Evolutionary conservation across 2,797 vertebrate species (phyloP), one percentile per base, ranked within the genome.

Genomic region (Carapus acus): DNA sequence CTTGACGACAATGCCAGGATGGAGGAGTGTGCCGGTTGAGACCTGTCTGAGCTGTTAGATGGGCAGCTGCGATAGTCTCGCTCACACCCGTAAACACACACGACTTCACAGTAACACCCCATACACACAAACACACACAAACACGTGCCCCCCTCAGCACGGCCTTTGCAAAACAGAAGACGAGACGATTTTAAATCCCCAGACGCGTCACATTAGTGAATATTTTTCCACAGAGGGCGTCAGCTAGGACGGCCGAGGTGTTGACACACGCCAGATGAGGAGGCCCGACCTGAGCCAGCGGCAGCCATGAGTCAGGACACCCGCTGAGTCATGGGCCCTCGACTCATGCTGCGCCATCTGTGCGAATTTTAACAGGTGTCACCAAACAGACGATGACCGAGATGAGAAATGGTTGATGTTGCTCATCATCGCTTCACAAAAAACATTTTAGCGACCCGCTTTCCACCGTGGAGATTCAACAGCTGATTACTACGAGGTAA

Each of bases 21-120:
- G 62, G 57, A 62, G 73, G 44, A 71, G 43, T 54, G 14, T 61
- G 72, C 77, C 65, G 60, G 78, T 78, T 36, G 43, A 79, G 78
- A 82, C 83, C 67, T 80, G 82, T 64, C 71, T 66, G 73, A 71
- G 63, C 67, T 70, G 69, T 69, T 34, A 18, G 58, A 4, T 54
- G 68, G 60, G 61, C 62, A 73, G 57, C 67, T 51, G 48, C 65
- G 55, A 67, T 55, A 44, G 14, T 8, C 43, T 19, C 43, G 27
- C 39, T n/a, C n/a, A n/a, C n/a, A n/a, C 39, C 15, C 29, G 9
- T 19, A 27, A 33, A 6, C 13, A 24, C 9, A 2, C 34, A 33
- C 33, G 24, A 29, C 54, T n/a, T n/a, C n/a, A n/a, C n/a, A n/a
- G n/a, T n/a, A n/a, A n/a, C n/a, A n/a, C n/a, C n/a, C n/a, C n/a